A percentile compares a stretch with the other conserved stretches of the same genome.
These are phyloP conservation scores for Drosophila suboccidentalis DNA, from an alignment of 2,888 invertebrate genomes.

Conservation along the genomic window DNA sequence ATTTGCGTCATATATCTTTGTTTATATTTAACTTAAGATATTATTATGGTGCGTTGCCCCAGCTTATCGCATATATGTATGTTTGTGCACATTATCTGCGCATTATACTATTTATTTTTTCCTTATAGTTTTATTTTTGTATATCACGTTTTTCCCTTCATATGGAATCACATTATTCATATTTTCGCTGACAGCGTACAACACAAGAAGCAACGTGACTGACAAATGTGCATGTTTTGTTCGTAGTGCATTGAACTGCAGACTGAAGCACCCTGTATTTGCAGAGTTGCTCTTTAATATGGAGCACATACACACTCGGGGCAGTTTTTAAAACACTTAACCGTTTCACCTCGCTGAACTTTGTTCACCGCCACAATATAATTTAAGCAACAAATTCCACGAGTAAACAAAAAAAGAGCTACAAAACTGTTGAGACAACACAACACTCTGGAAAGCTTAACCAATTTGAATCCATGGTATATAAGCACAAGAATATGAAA, in stretches of 20 bases:
- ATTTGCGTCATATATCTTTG: conserved; percentile 3
- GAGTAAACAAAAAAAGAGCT: conserved; percentile 32
- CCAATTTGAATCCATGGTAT: conserved; percentile 47
- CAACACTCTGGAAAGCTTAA: conserved; percentile 18
- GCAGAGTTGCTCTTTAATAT: conserved; percentile 23
- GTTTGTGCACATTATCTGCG: neutral
- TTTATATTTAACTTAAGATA: conserved; percentile 20
- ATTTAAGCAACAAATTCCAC: conserved; percentile 75
- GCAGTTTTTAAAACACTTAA: conserved; percentile 82
- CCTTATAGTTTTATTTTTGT: conserved; percentile 22
- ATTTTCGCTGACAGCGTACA: conserved; percentile 61
- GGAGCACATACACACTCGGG: conserved; percentile 47
- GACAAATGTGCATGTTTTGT: conserved; percentile 23
- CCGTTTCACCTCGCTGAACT: conserved; percentile 84
- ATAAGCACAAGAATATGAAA: conserved; percentile 45
- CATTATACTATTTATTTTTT: conserved; percentile 23
- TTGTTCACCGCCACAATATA: conserved; percentile 54
- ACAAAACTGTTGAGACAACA: conserved; percentile 26
- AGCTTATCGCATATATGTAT: conserved; percentile 2
- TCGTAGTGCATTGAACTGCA: conserved; percentile 20
- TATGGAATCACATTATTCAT: conserved; percentile 62
- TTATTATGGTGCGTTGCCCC: conserved; percentile 45
- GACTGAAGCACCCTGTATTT: conserved; percentile 50
- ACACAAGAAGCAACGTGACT: conserved; percentile 40
- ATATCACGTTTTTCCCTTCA: conserved; percentile 43